A percentile compares a stretch with the other conserved stretches of the same genome.
Evolutionary conservation across 2,113 vertebrate species (phyloP).

Genomic region (Sigmodon hispidus): DNA sequence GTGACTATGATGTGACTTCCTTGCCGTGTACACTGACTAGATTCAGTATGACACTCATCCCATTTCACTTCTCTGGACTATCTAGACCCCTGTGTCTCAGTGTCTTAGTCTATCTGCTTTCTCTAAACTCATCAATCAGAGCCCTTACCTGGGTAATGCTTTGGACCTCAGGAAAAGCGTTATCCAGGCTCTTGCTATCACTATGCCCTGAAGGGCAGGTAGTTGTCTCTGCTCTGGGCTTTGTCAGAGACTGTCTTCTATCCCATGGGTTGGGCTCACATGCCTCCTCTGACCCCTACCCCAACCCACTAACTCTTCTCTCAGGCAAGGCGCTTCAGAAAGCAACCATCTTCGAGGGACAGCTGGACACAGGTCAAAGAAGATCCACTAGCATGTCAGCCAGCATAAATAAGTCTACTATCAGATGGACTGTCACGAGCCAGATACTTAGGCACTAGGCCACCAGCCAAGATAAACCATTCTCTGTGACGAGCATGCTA

Average conservation of each 20-base stretch:
- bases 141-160: neutral
- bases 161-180: neutral
- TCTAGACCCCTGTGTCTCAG: too few relatives aligned
- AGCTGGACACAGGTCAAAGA: neutral
- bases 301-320: neutral
- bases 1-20: too few relatives aligned
- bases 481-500: too few relatives aligned
- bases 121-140: neutral
- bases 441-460: neutral
- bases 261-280: neutral
- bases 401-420: neutral
- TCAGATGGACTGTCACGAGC: neutral
- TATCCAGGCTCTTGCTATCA: neutral
- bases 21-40: neutral
- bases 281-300: neutral
- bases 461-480: neutral
- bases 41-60: too few relatives aligned
- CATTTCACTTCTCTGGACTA: neutral
- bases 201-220: neutral
- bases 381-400: neutral
- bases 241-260: neutral
- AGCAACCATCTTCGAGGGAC: neutral
- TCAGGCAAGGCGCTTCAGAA: neutral
- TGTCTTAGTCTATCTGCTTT: neutral
- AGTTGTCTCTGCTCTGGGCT: neutral